Conservation (phyloP, 2,113 vertebrate genomes). For the Megalops atlanticus region DNA sequence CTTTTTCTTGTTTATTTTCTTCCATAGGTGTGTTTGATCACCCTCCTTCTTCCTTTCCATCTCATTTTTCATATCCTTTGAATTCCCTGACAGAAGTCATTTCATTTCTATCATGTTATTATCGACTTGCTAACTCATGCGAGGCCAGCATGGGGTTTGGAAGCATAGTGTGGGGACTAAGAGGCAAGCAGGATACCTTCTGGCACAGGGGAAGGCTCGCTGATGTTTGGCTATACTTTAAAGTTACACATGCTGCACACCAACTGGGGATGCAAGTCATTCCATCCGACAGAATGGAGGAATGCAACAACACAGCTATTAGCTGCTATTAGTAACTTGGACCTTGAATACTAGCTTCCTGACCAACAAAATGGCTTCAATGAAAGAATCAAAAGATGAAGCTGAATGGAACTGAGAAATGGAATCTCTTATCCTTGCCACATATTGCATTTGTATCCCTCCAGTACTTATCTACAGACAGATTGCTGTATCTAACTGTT, state of each 20-base stretch:
- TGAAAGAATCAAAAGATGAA: no score
- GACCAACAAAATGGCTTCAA: no score
- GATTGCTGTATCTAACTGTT: neutral
- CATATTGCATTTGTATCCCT: no score
- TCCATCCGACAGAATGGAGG: no score
- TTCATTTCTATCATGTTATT: constrained; percentile 45
- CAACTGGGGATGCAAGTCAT: neutral
- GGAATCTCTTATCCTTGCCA: no score
- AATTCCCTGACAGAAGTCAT: constrained; percentile 33
- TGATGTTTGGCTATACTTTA: neutral
- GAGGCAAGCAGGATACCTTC: no score
- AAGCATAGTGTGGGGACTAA: constrained; percentile 15
- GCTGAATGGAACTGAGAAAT: no score
- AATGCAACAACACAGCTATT: no score
- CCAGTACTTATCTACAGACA: neutral
- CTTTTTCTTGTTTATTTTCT: neutral
- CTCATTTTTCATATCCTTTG: constrained; percentile 37
- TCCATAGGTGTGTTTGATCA: neutral
- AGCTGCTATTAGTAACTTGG: no score
- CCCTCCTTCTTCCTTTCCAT: neutral
- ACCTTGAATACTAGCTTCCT: no score
- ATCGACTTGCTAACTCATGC: constrained; percentile 34
- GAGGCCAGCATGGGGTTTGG: constrained; percentile 18
- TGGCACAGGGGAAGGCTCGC: no score
- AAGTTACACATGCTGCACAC: neutral